Evolutionary conservation across 2,888 invertebrate genomes (phyloP), one percentile per base, ranked within the genome.

Genomic region (Hypselothyrea guttata): DNA sequence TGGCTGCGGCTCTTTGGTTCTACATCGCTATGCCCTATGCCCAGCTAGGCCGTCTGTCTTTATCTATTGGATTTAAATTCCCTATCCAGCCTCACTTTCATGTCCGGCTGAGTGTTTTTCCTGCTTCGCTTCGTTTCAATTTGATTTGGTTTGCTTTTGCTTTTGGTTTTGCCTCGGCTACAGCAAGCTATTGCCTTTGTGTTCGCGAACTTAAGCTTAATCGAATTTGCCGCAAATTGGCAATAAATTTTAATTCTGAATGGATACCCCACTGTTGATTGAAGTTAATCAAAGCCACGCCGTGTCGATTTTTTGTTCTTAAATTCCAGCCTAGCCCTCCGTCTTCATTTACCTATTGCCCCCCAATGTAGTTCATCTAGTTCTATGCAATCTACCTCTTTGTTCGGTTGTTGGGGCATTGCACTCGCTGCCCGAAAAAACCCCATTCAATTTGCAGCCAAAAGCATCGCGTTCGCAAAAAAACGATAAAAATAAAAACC

Each of bases 171-270:
- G n/a, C n/a, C n/a, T n/a, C n/a, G n/a, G n/a, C n/a, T n/a, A n/a
- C n/a, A n/a, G n/a, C n/a, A n/a, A 42, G 37, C 28, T 22, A 22
- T 30, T 55, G 48, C 56, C 34, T 71, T 71, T 71, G 67, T 64
- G 53, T 45, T 56, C 70, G 68, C 65, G 59, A 65, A 64, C 74
- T 75, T 75, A 79, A 83, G 78, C 84, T 79, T 82, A 84, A 85
- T 86, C 87, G 86, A 87, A 82, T 86, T 82, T 74, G 65, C 84
- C 86, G 59, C 85, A 85, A 85, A 85, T 86, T 85, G 85, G 73
- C 79, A 86, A 86, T 85, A 86, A 85, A 85, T 86, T 86, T 86
- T 84, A 84, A 79, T 79, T 79, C 66, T 77, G 78, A 64, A 74
- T 37, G 78, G 61, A 66, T 78, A 84, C 35, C 68, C 68, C 59